Base-by-base conservation (phyloP, 2,113 vertebrate species). In the Podiceps cristatus region DNA sequence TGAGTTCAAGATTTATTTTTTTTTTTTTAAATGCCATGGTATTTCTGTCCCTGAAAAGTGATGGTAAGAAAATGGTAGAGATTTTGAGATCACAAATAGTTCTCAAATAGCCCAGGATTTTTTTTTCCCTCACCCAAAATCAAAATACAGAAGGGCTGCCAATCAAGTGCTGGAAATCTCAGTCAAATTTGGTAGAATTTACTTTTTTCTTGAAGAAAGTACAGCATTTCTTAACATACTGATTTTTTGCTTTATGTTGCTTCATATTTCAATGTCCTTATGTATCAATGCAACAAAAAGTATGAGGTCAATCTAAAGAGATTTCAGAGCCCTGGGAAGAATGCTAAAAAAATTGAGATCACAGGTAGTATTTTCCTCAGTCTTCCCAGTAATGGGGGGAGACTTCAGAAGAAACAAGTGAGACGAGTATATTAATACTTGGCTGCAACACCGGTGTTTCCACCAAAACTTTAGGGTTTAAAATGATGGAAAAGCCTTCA, bases 21-120 rank as follows among this genome's bases (percentile, higher is more conserved):
- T 58, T 49, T 73, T 24, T 1, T 42, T 42, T 42, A 42, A 3
- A 9, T 35, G 17, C 4, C 11, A 20, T 29, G 33, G 3, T 5
- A 69, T 44, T 63, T 69, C 2, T 55, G 37, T 17, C 24, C 27
- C 25, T 83, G 44, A 49, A 79, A 64, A 63, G 3, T 3, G 5
- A 52, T 1, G 0, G 7, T 13, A 56, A 35, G 31, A 68, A 81
- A 86, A 72, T 1, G 0, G 13, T 5, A 35, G 15, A 10, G 64
- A 74, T 50, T 17, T 13, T 42, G 20, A 42, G 59, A 42, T 27
- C 24, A 45, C 12, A 8, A 55, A 28, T 4, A 73, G 17, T 42
- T 16, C 7, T 52, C 11, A 29, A 10, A 12, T 17, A 55, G 11
- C 18, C 19, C 10, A 37, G 14, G 4, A 9, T 11, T 3, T 5